phyloP scores from a whole-genome alignment of 2,888 invertebrate genomes.

The Patella depressa region DNA sequence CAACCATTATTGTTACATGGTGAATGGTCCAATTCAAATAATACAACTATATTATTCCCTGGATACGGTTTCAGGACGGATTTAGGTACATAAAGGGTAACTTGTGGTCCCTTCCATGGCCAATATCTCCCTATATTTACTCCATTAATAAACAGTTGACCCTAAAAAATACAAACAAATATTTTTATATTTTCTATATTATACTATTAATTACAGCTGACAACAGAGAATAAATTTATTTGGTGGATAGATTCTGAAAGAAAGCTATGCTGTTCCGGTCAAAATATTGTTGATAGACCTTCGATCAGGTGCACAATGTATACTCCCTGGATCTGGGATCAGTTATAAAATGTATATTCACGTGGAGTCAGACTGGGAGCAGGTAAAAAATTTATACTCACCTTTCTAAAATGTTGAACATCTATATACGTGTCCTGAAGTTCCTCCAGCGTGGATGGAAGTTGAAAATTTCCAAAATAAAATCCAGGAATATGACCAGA shows the following conservation, averaged over 20 bases:
- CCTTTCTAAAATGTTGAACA: slow-evolving; percentile 58
- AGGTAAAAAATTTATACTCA: slow-evolving; percentile 29
- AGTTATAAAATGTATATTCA: too few relatives aligned
- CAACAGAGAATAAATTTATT: too few relatives aligned
- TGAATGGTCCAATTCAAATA: slow-evolving; percentile 62
- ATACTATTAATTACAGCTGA: too few relatives aligned
- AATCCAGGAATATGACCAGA: slow-evolving; percentile 42
- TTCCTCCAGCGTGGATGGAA: slow-evolving; percentile 33
- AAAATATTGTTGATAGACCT: too few relatives aligned
- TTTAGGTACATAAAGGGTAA: slow-evolving; percentile 70
- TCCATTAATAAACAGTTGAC: slow-evolving; percentile 72
- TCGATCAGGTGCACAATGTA: too few relatives aligned
- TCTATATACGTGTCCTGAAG: slow-evolving; percentile 62
- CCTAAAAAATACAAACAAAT: slow-evolving; percentile 56
- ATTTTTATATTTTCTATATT: too few relatives aligned
- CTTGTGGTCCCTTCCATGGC: slow-evolving; percentile 74
- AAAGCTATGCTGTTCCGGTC: too few relatives aligned
- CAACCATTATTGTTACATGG: slow-evolving; percentile 34
- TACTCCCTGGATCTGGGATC: too few relatives aligned
- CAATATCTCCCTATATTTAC: slow-evolving; percentile 75
- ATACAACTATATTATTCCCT: slow-evolving; percentile 47
- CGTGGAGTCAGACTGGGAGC: too few relatives aligned
- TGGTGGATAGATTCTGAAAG: too few relatives aligned
- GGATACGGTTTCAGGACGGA: slow-evolving; percentile 40
- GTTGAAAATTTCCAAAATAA: slow-evolving; percentile 56